phyloP scores from a whole-genome alignment of 1,140 invertebrate genomes.

The Drosophila burlai region DNA sequence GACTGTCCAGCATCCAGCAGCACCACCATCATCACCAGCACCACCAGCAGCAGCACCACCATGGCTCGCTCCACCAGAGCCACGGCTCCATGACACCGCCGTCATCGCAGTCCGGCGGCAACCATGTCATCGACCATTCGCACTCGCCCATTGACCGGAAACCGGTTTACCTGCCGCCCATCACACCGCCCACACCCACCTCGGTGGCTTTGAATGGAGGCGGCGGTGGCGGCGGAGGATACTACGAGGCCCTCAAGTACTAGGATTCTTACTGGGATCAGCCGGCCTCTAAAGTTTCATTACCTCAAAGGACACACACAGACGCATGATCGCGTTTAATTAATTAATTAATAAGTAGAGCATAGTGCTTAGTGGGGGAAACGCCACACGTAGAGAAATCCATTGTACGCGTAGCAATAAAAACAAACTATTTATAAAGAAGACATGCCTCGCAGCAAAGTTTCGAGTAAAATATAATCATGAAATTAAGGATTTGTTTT shows the following conservation, averaged over 20 bases:
- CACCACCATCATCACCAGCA: conserved; percentile 32
- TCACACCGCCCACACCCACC: conserved; percentile 72
- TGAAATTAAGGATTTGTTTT: not conserved
- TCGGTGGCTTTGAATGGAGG: conserved; percentile 51
- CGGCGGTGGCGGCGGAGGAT: conserved; percentile 42
- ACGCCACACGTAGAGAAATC: conserved; percentile 37
- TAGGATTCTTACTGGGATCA: not conserved
- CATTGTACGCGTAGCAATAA: conserved; percentile 31
- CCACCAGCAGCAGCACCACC: conserved; percentile 27
- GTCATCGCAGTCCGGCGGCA: conserved; percentile 71
- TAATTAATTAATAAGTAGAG: conserved; percentile 51
- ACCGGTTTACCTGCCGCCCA: conserved; percentile 75
- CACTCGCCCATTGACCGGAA: conserved; percentile 71
- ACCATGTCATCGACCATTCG: conserved; percentile 63
- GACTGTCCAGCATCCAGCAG: conserved; percentile 68
- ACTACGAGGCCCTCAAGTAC: conserved; percentile 80
- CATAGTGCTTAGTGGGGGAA: conserved; percentile 44
- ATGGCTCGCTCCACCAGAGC: conserved; percentile 37
- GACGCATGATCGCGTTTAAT: conserved; percentile 51
- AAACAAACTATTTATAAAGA: conserved; percentile 45
- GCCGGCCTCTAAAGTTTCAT: conserved; percentile 19
- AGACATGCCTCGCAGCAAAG: conserved; percentile 28
- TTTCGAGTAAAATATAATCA: conserved; percentile 8
- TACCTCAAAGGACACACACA: conserved; percentile 71
- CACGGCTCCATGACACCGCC: conserved; percentile 74